Evolutionary conservation across 2,888 invertebrate species (phyloP).

Genomic region (Sphaerolaimus hirsutus): DNA sequence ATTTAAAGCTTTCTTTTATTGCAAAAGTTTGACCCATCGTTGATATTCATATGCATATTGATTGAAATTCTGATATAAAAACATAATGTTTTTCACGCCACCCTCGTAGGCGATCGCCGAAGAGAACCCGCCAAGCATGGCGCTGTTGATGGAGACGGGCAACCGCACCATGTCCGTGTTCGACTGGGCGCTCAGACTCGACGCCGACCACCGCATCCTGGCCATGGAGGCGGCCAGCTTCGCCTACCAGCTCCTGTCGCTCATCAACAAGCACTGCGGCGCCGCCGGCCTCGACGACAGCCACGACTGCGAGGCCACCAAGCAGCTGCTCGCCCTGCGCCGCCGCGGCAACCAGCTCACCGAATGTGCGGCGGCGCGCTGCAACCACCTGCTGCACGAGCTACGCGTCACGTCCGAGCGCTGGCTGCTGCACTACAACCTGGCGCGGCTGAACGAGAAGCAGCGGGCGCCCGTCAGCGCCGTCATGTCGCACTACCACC

Average conservation of each 20-base stretch:
- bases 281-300: slow-evolving; percentile 62
- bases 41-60: no score
- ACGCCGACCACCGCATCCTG: slow-evolving; percentile 43
- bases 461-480: slow-evolving; percentile 19
- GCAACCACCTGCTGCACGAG: slow-evolving; percentile 12
- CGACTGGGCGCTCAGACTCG: slow-evolving; percentile 48
- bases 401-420: slow-evolving; percentile 47
- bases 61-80: no score
- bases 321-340: slow-evolving; percentile 56
- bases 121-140: slow-evolving; percentile 10
- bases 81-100: no score
- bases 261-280: slow-evolving; percentile 40
- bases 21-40: no score
- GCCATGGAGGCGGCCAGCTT: slow-evolving; percentile 78
- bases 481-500: neutral
- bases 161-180: slow-evolving; percentile 50
- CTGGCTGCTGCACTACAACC: slow-evolving; percentile 77
- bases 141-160: slow-evolving; percentile 9
- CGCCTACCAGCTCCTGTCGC: slow-evolving; percentile 66
- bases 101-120: no score
- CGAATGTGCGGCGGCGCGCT: slow-evolving; percentile 2
- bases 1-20: no score
- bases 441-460: slow-evolving; percentile 82
- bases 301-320: slow-evolving; percentile 66
- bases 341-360: neutral